Base-by-base conservation (phyloP, 2,113 vertebrate genomes). In the Lutjanus erythropterus region DNA sequence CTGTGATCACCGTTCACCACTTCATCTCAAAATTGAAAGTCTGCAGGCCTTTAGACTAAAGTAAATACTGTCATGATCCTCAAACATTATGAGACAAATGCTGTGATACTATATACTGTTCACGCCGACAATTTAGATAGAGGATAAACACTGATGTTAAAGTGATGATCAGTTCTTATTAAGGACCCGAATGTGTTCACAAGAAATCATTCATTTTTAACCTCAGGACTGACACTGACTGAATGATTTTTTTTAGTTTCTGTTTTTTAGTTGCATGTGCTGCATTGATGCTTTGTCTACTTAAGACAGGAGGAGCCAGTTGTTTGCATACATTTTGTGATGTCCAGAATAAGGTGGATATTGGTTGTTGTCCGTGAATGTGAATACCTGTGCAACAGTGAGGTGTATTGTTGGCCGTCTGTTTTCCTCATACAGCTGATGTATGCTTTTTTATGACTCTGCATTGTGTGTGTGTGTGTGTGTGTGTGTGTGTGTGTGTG, bases 401-500 rank as follows among this genome's bases (percentile, higher is more conserved):
- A 58, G 9, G 2, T 59, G 31, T 52, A 23, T 56, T n/a, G 49
- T 81, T n/a, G 62, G 66, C 29, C 14, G 33, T 74, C 23, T 66
- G 31, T 68, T 67, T 37, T 52, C 27, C 25, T 74, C 39, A 47
- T 78, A 85, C 33, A 23, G 73, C 73, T 72, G 55, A 86, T 82
- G 27, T 59, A 2, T 23, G 31, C 35, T 52, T 71, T 82, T 71
- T 72, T n/a, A n/a, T 90, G 58, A 83, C 84, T 69, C 53, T 75
- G 62, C 21, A 44, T 42, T 37, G 4, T 27, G 46, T 19, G 14
- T 67, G 47, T 80, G 75, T 72, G 75, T 67, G 12, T 66, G 31
- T 75, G 71, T 84, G 71, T 68, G 64, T 71, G 56, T 85, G 73
- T 71, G 67, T 71, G 61, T 87, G 73, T 66, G 67, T 69, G 61